Conservation (phyloP, 2,113 vertebrate species). For the Actenoides lindsayi region DNA sequence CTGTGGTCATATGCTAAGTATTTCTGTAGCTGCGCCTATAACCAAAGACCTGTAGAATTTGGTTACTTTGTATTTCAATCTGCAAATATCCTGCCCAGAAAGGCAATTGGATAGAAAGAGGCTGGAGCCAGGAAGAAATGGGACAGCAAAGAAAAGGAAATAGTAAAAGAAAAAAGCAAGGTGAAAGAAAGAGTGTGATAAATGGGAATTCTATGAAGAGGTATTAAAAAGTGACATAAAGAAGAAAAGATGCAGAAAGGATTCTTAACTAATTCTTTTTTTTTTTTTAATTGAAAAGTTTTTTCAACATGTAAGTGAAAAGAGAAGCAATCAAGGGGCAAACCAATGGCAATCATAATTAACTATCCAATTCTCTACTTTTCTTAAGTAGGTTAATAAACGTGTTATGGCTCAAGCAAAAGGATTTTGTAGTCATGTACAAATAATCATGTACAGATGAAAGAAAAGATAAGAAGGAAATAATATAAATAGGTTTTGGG, state of each 20-base stretch:
- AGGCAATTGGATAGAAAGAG: background rate
- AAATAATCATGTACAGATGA: background rate
- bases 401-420: background rate
- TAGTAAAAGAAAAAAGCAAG: background rate
- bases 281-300: background rate
- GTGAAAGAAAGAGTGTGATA: background rate
- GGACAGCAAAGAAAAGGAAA: background rate
- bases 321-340: background rate
- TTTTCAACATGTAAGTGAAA: background rate
- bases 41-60: background rate
- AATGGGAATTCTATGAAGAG: background rate
- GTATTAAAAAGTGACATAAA: background rate
- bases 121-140: background rate
- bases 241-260: background rate
- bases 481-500: background rate
- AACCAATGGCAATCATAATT: background rate
- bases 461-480: background rate
- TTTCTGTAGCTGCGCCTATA: background rate
- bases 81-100: background rate
- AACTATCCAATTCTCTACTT: background rate
- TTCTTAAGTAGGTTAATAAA: background rate
- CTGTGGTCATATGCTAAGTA: background rate
- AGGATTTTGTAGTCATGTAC: background rate
- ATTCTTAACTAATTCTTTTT: background rate
- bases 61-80: background rate